A percentile compares a stretch with the other conserved stretches of the same genome.
Evolutionary conservation across 35 echinoderm and acorn worm species (phyloP).

Genomic region (Anneissia japonica): DNA sequence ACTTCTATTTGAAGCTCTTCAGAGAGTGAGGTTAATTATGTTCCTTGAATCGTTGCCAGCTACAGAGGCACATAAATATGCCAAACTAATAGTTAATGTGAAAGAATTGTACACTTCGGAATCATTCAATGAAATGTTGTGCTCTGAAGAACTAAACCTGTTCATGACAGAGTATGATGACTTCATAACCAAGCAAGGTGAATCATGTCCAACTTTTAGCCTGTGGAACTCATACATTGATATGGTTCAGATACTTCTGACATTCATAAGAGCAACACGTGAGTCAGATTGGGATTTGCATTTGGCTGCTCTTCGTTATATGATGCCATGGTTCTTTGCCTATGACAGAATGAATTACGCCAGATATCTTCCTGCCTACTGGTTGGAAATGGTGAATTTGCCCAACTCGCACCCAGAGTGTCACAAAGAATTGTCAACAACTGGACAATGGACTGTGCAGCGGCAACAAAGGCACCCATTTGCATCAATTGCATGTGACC

Average conservation of each 20-base stretch:
- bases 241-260: slow-evolving; percentile 20
- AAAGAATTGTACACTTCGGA: too few relatives aligned
- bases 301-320: neutral
- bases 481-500: neutral
- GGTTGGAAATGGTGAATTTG: slow-evolving; percentile 11
- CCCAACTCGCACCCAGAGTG: neutral
- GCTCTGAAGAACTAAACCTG: neutral
- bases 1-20: slow-evolving; percentile 60
- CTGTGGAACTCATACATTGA: slow-evolving; percentile 26
- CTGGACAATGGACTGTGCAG: neutral
- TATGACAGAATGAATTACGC: slow-evolving; percentile 30
- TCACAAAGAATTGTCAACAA: neutral
- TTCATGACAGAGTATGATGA: neutral
- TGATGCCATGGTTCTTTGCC: slow-evolving; percentile 47
- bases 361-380: slow-evolving; percentile 2
- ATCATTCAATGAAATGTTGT: neutral
- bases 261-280: slow-evolving; percentile 8
- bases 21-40: too few relatives aligned
- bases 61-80: too few relatives aligned
- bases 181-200: neutral
- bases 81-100: too few relatives aligned
- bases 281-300: slow-evolving; percentile 37
- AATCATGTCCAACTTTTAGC: neutral
- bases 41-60: too few relatives aligned
- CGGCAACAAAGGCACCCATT: neutral